Conservation (phyloP, 2,888 invertebrate genomes). For the Boloria euphrosyne region DNA sequence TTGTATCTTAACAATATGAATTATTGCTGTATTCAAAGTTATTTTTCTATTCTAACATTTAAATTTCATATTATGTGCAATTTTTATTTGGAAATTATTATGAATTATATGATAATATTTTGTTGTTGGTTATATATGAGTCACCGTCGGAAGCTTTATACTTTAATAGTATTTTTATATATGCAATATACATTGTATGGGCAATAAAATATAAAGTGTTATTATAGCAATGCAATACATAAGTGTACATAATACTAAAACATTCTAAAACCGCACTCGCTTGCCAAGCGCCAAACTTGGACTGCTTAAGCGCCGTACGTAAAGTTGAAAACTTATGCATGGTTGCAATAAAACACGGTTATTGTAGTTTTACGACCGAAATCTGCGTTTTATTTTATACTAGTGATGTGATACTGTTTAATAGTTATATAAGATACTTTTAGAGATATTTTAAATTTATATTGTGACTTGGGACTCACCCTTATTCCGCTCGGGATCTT, state of each 20-base stretch:
- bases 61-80: too few species aligned
- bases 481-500: too few species aligned
- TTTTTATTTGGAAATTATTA: too few species aligned
- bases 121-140: too few species aligned
- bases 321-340: slow-evolving; percentile 50
- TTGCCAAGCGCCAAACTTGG: slow-evolving; percentile 34
- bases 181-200: not conserved
- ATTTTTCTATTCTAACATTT: too few species aligned
- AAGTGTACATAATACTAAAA: slow-evolving; percentile 11
- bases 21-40: too few species aligned
- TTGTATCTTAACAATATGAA: too few species aligned
- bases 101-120: too few species aligned
- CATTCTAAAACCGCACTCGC: slow-evolving; percentile 27
- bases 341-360: slow-evolving; percentile 53
- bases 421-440: not conserved
- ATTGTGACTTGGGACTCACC: too few species aligned
- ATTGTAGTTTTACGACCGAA: slow-evolving; percentile 53
- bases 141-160: not conserved
- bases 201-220: not conserved
- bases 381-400: slow-evolving; percentile 48
- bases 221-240: slow-evolving; percentile 2
- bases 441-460: not conserved
- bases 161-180: not conserved
- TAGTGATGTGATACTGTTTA: slow-evolving; percentile 2
- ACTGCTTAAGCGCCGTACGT: slow-evolving; percentile 38